A percentile compares a stretch with the other conserved stretches of the same genome.
Conservation (phyloP, 1,140 invertebrate genomes). For the Gonatopus flavifemur region DNA sequence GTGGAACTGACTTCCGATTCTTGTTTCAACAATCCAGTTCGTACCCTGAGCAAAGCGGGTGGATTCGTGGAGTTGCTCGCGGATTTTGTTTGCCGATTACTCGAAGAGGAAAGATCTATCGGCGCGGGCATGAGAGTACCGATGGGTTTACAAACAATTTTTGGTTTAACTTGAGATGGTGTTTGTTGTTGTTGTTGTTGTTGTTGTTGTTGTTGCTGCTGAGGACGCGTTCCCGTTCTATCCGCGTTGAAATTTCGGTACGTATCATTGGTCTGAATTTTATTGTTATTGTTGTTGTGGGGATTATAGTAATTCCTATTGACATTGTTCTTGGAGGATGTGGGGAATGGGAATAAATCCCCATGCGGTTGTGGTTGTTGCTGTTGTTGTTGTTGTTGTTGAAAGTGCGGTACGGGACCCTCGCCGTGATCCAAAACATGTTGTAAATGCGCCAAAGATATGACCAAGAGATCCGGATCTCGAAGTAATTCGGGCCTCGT, state of each 20-base stretch:
- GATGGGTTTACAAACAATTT: constrained; percentile 51
- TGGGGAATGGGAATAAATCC: too few relatives aligned
- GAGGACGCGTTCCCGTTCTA: constrained; percentile 25
- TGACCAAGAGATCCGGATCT: constrained; percentile 77
- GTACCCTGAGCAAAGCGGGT: constrained; percentile 42
- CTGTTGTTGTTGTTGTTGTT: constrained; percentile 14
- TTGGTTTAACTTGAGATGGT: constrained; percentile 29
- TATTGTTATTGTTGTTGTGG: constrained; percentile 1
- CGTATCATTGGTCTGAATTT: constrained; percentile 27
- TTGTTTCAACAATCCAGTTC: constrained; percentile 49
- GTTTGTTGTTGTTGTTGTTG: constrained; percentile 15
- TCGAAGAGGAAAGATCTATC: constrained; percentile 48
- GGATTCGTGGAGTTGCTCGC: constrained; percentile 44
- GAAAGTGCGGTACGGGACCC: constrained; percentile 27
- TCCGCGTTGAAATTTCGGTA: too few relatives aligned
- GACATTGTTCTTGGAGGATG: constrained; percentile 36
- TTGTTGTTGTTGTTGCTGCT: constrained; percentile 23
- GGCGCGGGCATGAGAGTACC: constrained; percentile 52
- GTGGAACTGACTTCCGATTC: constrained; percentile 54
- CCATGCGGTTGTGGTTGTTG: background rate
- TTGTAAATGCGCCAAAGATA: constrained; percentile 75
- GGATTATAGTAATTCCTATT: constrained; percentile 11
- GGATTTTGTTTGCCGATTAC: too few relatives aligned
- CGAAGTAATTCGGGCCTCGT: constrained; percentile 70
- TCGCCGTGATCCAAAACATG: constrained; percentile 62